Conservation (phyloP, 2,797 vertebrate species). For the Crenichthys baileyi region DNA sequence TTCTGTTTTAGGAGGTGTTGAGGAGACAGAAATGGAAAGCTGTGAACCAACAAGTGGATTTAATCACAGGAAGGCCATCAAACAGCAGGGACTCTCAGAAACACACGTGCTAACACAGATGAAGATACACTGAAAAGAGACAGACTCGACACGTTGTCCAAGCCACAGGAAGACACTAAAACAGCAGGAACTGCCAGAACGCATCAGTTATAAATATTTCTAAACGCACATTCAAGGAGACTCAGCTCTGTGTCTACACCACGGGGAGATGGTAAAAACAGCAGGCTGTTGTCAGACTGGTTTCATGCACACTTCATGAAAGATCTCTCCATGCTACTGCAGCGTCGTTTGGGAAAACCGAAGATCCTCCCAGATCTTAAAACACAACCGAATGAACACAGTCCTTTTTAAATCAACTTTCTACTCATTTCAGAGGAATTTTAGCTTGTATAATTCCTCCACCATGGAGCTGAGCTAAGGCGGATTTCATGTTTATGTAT, state of each 20-base stretch:
- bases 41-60: slow-evolving; percentile 30
- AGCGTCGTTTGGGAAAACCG: slow-evolving; percentile 8
- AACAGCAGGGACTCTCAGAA: slow-evolving; percentile 43
- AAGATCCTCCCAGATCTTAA: slow-evolving; percentile 21
- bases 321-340: slow-evolving; percentile 4
- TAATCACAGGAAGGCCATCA: slow-evolving; percentile 45
- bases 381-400: not conserved
- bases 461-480: not conserved
- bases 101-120: slow-evolving; percentile 17
- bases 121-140: slow-evolving; percentile 39
- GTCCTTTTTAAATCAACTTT: not conserved
- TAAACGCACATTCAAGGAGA: slow-evolving; percentile 22
- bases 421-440: not conserved
- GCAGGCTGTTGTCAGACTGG: slow-evolving; percentile 37
- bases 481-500: not conserved
- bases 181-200: slow-evolving; percentile 57
- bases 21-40: slow-evolving; percentile 13
- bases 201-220: slow-evolving; percentile 22
- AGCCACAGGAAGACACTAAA: slow-evolving; percentile 69
- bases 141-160: slow-evolving; percentile 43
- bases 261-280: slow-evolving; percentile 45
- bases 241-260: slow-evolving; percentile 19
- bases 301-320: slow-evolving; percentile 12
- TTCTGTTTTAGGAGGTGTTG: slow-evolving; percentile 21
- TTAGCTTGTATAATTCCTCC: not conserved